These are phyloP conservation scores for Epinephelus coioides DNA, from an alignment of 2,797 vertebrate genomes.

Conservation along the genomic window DNA sequence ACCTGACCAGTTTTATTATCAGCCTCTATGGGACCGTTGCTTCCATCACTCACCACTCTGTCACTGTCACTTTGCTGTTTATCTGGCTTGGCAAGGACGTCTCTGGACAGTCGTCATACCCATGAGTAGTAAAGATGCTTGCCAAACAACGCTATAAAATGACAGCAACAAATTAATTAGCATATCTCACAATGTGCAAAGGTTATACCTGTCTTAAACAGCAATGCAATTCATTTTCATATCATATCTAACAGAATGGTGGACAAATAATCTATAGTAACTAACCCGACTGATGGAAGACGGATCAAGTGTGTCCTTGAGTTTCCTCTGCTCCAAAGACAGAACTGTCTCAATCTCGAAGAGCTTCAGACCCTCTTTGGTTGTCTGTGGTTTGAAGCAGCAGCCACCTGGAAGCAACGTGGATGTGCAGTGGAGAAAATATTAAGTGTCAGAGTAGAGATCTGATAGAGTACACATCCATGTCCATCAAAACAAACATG, in stretches of 20 bases:
- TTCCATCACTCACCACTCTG: constrained; percentile 63
- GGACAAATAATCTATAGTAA: background rate
- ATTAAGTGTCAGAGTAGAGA: background rate
- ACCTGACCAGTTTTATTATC: background rate
- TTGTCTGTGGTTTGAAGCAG: constrained; percentile 79
- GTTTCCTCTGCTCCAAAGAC: constrained; percentile 76
- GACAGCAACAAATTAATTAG: background rate
- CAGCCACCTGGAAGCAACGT: constrained; percentile 72
- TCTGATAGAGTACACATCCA: background rate
- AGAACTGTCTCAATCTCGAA: constrained; percentile 82
- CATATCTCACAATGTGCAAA: background rate
- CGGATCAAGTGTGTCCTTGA: constrained; percentile 59
- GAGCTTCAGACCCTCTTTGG: constrained; percentile 74
- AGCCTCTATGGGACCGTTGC: background rate
- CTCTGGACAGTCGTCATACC: constrained; percentile 73
- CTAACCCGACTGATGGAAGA: constrained; percentile 61
- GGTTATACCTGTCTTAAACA: background rate
- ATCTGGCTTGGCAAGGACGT: constrained; percentile 68
- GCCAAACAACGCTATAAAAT: constrained; percentile 52
- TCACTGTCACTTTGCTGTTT: constrained; percentile 62
- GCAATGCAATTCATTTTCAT: no score
- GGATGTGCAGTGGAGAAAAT: background rate
- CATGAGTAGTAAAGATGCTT: constrained; percentile 26
- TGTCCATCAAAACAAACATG: background rate
- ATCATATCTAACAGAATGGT: background rate